A percentile compares a stretch with the other conserved stretches of the same genome.
Evolutionary conservation across 2,888 invertebrate genomes (phyloP).

Genomic region (Tipula lateralis): DNA sequence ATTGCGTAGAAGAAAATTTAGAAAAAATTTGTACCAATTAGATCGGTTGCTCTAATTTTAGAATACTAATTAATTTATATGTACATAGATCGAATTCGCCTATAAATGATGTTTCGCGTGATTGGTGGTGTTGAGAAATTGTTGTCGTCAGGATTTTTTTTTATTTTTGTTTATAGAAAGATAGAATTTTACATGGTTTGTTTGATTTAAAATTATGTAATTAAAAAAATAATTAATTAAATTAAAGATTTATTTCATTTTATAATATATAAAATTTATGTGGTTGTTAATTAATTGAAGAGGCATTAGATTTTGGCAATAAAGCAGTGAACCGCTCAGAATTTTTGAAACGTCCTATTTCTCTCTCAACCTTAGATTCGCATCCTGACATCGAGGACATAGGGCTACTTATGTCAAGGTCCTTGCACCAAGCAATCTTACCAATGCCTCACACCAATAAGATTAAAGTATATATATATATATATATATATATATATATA

Average conservation of each 20-base stretch:
- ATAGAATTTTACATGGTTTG: not conserved
- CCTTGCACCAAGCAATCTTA: no score
- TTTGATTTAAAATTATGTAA: not conserved
- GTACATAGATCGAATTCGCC: not conserved
- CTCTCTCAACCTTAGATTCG: no score
- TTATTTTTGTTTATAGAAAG: not conserved
- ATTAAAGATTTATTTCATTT: no score
- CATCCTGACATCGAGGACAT: no score
- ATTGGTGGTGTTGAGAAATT: not conserved
- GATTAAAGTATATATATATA: not conserved
- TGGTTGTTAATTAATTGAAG: not conserved
- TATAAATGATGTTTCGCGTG: conserved; percentile 4
- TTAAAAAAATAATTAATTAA: not conserved
- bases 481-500: conserved; percentile 5
- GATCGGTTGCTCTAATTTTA: not conserved
- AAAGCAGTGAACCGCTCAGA: no score
- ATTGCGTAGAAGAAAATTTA: conserved; percentile 33
- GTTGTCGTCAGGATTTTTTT: not conserved
- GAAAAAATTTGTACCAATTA: conserved; percentile 31
- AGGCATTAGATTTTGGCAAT: not conserved
- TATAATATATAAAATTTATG: not conserved
- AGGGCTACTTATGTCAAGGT: no score
- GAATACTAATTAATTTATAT: not conserved
- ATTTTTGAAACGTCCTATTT: no score
- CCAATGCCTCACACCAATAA: no score